These are phyloP conservation scores for Poeciliopsis retropinna DNA, from an alignment of 2,113 vertebrate genomes.

Conservation along the genomic window DNA sequence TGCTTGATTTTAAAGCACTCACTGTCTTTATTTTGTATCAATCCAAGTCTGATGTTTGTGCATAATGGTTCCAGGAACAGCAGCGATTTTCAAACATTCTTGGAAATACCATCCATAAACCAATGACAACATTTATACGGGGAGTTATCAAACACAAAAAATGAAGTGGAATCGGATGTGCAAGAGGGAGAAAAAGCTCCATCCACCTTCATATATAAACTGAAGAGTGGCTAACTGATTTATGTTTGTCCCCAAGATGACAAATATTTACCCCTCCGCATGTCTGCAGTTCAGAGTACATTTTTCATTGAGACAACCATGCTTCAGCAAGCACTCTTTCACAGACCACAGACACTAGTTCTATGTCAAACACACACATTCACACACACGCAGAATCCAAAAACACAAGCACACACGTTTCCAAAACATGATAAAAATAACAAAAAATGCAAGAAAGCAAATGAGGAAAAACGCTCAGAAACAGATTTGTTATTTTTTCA, in stretches of 20 bases:
- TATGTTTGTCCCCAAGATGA: slow-evolving; percentile 70
- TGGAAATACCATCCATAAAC: slow-evolving; percentile 37
- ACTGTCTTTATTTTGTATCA: slow-evolving; percentile 27
- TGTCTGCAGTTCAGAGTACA: slow-evolving; percentile 62
- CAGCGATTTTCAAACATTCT: slow-evolving; percentile 2
- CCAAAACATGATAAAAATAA: background rate
- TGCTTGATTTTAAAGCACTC: slow-evolving; percentile 9
- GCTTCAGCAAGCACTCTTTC: slow-evolving; percentile 44
- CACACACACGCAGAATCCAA: too few species aligned
- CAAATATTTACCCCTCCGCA: slow-evolving; percentile 77
- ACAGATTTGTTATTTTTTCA: slow-evolving; percentile 13
- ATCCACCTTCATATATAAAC: slow-evolving; percentile 46
- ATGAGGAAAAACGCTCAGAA: background rate
- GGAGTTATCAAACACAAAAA: slow-evolving; percentile 29
- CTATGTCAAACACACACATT: slow-evolving; percentile 19
- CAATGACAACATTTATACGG: slow-evolving; percentile 21
- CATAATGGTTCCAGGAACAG: slow-evolving; percentile 12
- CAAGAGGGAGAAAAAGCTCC: slow-evolving; percentile 1
- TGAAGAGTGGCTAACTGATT: slow-evolving; percentile 61
- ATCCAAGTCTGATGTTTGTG: slow-evolving; percentile 22
- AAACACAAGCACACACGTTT: background rate
- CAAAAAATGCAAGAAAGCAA: background rate
- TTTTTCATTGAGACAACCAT: slow-evolving; percentile 63
- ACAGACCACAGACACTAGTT: slow-evolving; percentile 19
- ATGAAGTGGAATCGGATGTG: slow-evolving; percentile 14